Conservation (phyloP, 2,797 vertebrate species). For the Spondyliosoma cantharus region DNA sequence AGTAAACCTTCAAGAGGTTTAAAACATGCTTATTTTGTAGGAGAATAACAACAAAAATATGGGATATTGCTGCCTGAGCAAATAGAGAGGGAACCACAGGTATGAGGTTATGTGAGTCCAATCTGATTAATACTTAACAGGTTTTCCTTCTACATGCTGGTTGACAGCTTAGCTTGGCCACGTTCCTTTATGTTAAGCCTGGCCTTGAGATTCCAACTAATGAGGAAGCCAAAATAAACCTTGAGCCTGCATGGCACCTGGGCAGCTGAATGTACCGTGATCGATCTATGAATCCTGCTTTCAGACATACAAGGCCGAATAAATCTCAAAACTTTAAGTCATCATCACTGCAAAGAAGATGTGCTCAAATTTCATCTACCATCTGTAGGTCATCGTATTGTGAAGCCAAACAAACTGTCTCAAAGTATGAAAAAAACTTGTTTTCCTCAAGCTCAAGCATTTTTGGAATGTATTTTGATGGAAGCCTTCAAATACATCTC, state of each 20-base stretch:
- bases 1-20: conserved; percentile 57
- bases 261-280: conserved; percentile 40
- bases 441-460: neutral
- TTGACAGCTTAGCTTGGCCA: conserved; percentile 65
- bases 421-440: neutral
- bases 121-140: conserved; percentile 62
- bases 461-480: neutral
- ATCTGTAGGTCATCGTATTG: neutral
- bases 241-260: conserved; percentile 35
- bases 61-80: conserved; percentile 12
- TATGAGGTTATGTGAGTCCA: conserved; percentile 27
- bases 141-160: conserved; percentile 47
- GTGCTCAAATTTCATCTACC: conserved; percentile 14
- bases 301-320: conserved; percentile 29
- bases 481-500: neutral
- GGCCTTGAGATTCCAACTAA: conserved; percentile 60
- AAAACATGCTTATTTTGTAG: conserved; percentile 35
- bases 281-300: conserved; percentile 45
- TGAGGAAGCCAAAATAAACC: conserved; percentile 71
- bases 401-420: neutral
- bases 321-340: conserved; percentile 33
- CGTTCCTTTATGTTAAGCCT: conserved; percentile 57
- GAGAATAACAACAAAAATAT: conserved; percentile 6
- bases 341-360: conserved; percentile 17
- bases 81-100: conserved; percentile 53